Percentiles rank a stretch among this genome's conserved stretches.
These are phyloP conservation scores for Ephialtes manifestator DNA, from an alignment of 2,888 invertebrate genomes.

Conservation along the genomic window DNA sequence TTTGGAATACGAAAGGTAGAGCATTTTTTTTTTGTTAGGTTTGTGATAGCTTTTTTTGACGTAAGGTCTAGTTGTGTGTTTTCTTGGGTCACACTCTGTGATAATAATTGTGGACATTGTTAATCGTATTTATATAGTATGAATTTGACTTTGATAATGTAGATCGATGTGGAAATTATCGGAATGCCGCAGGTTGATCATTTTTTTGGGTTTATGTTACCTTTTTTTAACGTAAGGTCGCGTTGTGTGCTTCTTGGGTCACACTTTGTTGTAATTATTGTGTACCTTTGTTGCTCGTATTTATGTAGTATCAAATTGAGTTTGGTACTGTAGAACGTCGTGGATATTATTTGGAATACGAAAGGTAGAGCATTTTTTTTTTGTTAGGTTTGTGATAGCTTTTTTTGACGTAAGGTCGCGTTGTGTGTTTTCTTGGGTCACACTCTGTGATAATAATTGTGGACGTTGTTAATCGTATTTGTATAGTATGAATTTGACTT, in stretches of 20 bases:
- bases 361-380: too few species aligned
- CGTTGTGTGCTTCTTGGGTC: background rate
- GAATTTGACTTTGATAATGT: background rate
- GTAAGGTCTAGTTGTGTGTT: background rate
- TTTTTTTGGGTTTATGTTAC: conserved; percentile 27
- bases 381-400: too few species aligned
- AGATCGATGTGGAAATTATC: background rate
- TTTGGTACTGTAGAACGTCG: too few species aligned
- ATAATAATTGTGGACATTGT: background rate
- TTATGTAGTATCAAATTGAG: too few species aligned
- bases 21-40: conserved; percentile 64
- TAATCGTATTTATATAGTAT: background rate
- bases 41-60: background rate
- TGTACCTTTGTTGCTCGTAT: too few species aligned
- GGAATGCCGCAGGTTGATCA: conserved; percentile 73
- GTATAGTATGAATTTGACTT: too few species aligned
- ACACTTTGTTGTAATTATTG: too few species aligned
- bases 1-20: conserved; percentile 71
- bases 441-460: too few species aligned
- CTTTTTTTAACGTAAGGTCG: background rate
- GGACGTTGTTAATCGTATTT: too few species aligned
- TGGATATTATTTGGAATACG: too few species aligned
- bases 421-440: too few species aligned
- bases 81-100: background rate
- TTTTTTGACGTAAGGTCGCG: too few species aligned